phyloP scores from a whole-genome alignment of 2,797 vertebrate species.

The Alosa sapidissima region DNA sequence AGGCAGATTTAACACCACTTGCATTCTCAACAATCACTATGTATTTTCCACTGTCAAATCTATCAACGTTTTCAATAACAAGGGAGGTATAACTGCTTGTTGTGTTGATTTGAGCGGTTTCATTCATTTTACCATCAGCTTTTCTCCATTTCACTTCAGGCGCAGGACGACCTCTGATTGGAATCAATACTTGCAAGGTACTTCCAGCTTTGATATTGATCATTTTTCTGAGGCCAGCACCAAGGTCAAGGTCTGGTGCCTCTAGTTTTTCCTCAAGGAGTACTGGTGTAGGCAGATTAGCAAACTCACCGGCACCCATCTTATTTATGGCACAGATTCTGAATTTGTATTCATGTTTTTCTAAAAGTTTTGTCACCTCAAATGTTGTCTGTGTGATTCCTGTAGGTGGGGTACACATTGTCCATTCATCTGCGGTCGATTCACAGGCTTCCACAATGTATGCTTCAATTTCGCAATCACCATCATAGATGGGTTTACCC shows the following conservation, averaged over 20 bases:
- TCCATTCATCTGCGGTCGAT: slow-evolving; percentile 86
- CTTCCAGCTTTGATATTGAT: slow-evolving; percentile 92
- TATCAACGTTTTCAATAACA: slow-evolving; percentile 93
- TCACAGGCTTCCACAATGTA: slow-evolving; percentile 94
- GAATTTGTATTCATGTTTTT: slow-evolving; percentile 97
- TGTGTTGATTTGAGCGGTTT: slow-evolving; percentile 89
- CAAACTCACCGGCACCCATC: slow-evolving; percentile 93
- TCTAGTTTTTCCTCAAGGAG: slow-evolving; percentile 93
- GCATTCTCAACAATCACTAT: slow-evolving; percentile 92
- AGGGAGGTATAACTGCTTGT: slow-evolving; percentile 94
- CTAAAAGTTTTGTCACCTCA: slow-evolving; percentile 87
- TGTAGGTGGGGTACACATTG: slow-evolving; percentile 89
- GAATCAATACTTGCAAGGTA: slow-evolving; percentile 92
- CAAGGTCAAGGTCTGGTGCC: slow-evolving; percentile 93
- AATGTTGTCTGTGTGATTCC: slow-evolving; percentile 88
- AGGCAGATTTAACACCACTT: slow-evolving; percentile 93
- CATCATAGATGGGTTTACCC: slow-evolving; percentile 98
- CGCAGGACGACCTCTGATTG: slow-evolving; percentile 91
- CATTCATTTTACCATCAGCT: slow-evolving; percentile 88
- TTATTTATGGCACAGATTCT: slow-evolving; percentile 96
- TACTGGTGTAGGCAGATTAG: slow-evolving; percentile 86
- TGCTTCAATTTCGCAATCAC: slow-evolving; percentile 94
- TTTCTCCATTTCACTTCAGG: slow-evolving; percentile 98
- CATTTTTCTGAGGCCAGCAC: slow-evolving; percentile 93
- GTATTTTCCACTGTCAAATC: slow-evolving; percentile 96